phyloP scores from a whole-genome alignment of 2,797 vertebrate genomes.

The Arrhamphus sclerolepis region DNA sequence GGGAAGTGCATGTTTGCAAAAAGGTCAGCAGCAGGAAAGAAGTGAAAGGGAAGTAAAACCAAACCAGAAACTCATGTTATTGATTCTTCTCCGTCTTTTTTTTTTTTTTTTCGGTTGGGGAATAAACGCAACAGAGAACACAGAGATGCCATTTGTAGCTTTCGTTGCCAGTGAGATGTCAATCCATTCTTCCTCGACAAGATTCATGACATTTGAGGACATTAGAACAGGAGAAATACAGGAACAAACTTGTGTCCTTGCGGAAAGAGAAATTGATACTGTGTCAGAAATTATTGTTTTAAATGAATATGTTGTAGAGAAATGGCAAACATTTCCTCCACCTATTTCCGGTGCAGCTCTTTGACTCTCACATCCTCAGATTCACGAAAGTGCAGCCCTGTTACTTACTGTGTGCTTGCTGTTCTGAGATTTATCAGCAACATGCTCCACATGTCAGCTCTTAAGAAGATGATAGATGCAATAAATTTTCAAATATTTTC shows the following conservation, averaged over 20 bases:
- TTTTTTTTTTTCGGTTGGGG: neutral
- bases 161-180: conserved; percentile 66
- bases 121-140: conserved; percentile 10
- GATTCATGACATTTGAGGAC: conserved; percentile 74
- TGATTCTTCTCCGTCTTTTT: conserved; percentile 51
- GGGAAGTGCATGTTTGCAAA: conserved; percentile 61
- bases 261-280: conserved; percentile 69
- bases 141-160: conserved; percentile 67
- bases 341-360: conserved; percentile 52
- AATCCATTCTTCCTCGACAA: conserved; percentile 66
- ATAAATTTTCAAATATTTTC: neutral
- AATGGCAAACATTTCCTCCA: conserved; percentile 50
- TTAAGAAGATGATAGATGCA: neutral
- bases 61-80: conserved; percentile 61
- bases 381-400: conserved; percentile 16
- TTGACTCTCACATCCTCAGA: conserved; percentile 41
- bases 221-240: conserved; percentile 40
- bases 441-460: neutral
- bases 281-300: conserved; percentile 72
- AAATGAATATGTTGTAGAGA: conserved; percentile 61
- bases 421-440: conserved; percentile 4
- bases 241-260: conserved; percentile 64
- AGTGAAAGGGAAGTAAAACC: conserved; percentile 47
- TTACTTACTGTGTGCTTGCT: neutral
- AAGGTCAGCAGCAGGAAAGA: conserved; percentile 68